Conservation (phyloP, 2,797 vertebrate species). For the Eutrigla gurnardus region DNA sequence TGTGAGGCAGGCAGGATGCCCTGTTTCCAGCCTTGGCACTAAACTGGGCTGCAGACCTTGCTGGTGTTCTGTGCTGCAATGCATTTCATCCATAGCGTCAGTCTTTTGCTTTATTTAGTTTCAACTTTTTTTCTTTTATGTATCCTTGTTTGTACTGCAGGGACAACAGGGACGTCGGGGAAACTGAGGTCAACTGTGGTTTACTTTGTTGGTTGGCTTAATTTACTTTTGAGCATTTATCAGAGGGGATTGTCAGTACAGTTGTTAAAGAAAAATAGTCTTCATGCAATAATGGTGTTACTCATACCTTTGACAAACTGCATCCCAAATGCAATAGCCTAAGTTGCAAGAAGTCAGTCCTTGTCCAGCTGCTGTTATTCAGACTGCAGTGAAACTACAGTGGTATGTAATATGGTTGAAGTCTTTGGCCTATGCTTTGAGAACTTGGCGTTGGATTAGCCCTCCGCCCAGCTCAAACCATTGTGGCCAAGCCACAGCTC, state of each 20-base stretch:
- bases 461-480: conserved; percentile 41
- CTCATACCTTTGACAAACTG: not conserved
- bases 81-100: conserved; percentile 11
- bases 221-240: not conserved
- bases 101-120: conserved; percentile 29
- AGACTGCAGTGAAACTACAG: conserved; percentile 15
- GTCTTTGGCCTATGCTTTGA: conserved; percentile 43
- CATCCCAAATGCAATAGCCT: not conserved
- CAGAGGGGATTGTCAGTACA: not conserved
- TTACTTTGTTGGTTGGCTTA: not conserved
- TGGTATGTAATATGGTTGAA: conserved; percentile 46
- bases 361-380: conserved; percentile 9
- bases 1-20: conserved; percentile 46
- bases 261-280: not conserved
- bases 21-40: conserved; percentile 41
- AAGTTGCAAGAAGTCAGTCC: conserved; percentile 5
- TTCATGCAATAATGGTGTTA: not conserved
- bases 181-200: conserved; percentile 3
- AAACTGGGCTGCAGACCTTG: conserved; percentile 33
- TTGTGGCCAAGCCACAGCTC: conserved; percentile 27
- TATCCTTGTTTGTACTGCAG: conserved; percentile 10
- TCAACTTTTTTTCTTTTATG: conserved; percentile 6
- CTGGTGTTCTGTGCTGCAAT: conserved; percentile 38
- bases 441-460: conserved; percentile 42
- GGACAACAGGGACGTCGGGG: not conserved